Evolutionary conservation across 2,888 invertebrate species (phyloP).

Genomic region (Odontocerum albicorne): DNA sequence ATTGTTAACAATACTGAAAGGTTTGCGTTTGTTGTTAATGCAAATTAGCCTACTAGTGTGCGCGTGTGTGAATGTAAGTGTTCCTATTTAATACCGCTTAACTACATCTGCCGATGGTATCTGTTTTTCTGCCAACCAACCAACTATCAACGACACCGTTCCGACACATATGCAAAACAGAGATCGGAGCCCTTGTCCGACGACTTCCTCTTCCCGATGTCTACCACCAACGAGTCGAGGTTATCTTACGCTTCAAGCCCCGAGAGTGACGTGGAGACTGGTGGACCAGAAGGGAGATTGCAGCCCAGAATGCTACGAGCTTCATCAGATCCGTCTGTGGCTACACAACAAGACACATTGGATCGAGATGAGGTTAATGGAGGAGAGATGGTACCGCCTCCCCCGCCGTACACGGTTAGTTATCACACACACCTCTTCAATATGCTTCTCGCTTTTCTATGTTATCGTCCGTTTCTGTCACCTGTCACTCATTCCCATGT

Average conservation of each 20-base stretch:
- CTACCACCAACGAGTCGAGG: conserved; percentile 74
- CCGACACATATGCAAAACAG: conserved; percentile 54
- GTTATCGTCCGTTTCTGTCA: too few relatives aligned
- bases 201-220: conserved; percentile 99
- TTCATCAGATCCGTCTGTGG: conserved; percentile 93
- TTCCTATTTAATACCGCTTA: conserved; percentile 27
- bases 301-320: conserved; percentile 75
- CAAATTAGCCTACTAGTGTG: background rate
- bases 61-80: conserved; percentile 7
- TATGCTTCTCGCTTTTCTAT: too few relatives aligned
- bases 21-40: too few relatives aligned
- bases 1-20: too few relatives aligned
- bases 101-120: conserved; percentile 32
- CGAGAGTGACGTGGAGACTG: conserved; percentile 81
- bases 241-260: conserved; percentile 95
- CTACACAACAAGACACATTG: conserved; percentile 87
- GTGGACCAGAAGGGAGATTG: conserved; percentile 84
- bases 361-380: conserved; percentile 63
- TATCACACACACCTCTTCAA: too few relatives aligned
- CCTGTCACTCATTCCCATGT: too few relatives aligned
- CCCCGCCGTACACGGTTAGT: conserved; percentile 86
- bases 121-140: conserved; percentile 14
- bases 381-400: conserved; percentile 65
- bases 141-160: conserved; percentile 4
- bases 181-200: conserved; percentile 96